Conservation (phyloP, 30 jellyfish, hydroid and myxozoan genomes). For the Morbakka virulenta region DNA sequence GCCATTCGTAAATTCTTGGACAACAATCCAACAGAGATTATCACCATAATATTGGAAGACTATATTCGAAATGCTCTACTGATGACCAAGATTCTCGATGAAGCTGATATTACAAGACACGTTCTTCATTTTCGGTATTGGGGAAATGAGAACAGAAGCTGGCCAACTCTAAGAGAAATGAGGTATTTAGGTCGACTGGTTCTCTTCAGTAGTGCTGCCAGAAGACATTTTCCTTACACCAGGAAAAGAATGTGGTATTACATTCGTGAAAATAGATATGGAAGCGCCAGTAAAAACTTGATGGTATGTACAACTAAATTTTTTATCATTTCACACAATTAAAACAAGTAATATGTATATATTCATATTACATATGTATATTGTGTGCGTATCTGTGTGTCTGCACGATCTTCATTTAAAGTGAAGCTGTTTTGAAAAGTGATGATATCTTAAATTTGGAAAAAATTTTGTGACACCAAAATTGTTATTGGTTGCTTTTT, state of each 20-base stretch:
- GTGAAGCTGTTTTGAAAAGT: too few relatives aligned
- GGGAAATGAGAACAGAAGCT: background rate
- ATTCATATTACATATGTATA: too few relatives aligned
- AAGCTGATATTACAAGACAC: background rate
- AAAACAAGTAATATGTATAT: too few relatives aligned
- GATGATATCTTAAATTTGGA: too few relatives aligned
- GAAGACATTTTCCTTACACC: background rate
- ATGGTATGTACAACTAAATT: background rate
- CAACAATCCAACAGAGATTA: background rate
- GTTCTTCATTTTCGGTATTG: background rate
- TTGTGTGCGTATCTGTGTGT: too few relatives aligned
- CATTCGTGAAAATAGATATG: background rate
- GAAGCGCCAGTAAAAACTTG: background rate
- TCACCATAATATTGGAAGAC: background rate
- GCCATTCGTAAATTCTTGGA: background rate
- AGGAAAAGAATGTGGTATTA: background rate
- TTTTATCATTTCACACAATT: too few relatives aligned
- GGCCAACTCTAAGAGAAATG: background rate
- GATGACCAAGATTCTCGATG: background rate
- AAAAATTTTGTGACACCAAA: too few relatives aligned
- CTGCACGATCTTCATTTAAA: too few relatives aligned
- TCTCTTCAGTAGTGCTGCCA: background rate
- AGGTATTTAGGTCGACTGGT: background rate
- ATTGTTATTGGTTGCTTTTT: too few relatives aligned
- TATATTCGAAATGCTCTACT: background rate